These are phyloP conservation scores for Sesamia inferens DNA, from an alignment of 2,888 invertebrate species.

Conservation along the genomic window DNA sequence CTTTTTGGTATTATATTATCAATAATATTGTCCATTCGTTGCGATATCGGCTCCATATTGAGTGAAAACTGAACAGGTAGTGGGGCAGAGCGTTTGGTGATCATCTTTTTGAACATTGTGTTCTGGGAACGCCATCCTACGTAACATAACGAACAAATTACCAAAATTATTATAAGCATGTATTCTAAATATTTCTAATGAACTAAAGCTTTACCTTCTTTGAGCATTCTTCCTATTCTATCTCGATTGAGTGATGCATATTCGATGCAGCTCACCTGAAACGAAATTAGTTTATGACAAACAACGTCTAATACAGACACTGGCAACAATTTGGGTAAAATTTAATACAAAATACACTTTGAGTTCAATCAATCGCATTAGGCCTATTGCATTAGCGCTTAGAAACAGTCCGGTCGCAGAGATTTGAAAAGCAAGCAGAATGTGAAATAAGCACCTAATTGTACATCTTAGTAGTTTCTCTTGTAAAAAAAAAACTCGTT, in stretches of 20 bases:
- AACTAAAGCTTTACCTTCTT: slow-evolving; percentile 69
- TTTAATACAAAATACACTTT: slow-evolving; percentile 50
- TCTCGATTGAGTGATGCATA: slow-evolving; percentile 70
- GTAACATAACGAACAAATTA: slow-evolving; percentile 28
- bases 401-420: slow-evolving; percentile 50
- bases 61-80: slow-evolving; percentile 49
- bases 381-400: slow-evolving; percentile 67
- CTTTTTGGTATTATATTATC: slow-evolving; percentile 60
- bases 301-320: neutral
- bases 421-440: slow-evolving; percentile 10
- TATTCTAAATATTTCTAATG: neutral
- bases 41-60: slow-evolving; percentile 37
- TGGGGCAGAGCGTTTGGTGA: slow-evolving; percentile 53
- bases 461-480: neutral
- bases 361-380: slow-evolving; percentile 71
- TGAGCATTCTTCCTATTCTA: slow-evolving; percentile 67
- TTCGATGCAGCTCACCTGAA: slow-evolving; percentile 82
- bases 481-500: neutral
- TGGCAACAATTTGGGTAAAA: neutral
- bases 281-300: slow-evolving; percentile 44
- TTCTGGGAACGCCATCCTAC: slow-evolving; percentile 67
- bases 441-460: neutral
- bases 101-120: slow-evolving; percentile 49
- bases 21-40: slow-evolving; percentile 49
- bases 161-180: slow-evolving; percentile 2